Percentiles rank a stretch among this genome's conserved stretches.
Evolutionary conservation across 2,888 invertebrate species (phyloP).

Genomic region (Scelioninae gen. 1): DNA sequence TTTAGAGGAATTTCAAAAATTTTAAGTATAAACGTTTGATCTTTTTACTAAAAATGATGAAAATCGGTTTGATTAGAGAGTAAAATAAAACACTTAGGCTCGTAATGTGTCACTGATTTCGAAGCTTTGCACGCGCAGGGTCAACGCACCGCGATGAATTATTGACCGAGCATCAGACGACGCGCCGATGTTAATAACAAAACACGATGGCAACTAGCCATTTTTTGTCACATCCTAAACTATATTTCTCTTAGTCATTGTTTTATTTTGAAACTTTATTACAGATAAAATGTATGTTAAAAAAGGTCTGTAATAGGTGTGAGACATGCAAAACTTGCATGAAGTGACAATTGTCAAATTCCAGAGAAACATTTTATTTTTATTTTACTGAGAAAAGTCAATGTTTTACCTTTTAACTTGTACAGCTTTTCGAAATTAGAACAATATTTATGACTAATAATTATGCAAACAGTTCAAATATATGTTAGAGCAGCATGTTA

Average conservation of each 20-base stretch:
- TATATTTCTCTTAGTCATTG: constrained; percentile 20
- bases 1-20: too few species aligned
- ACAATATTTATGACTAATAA: too few species aligned
- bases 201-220: constrained; percentile 27
- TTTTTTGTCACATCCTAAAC: constrained; percentile 41
- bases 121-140: constrained; percentile 51
- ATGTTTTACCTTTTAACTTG: too few species aligned
- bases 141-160: constrained; percentile 55
- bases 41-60: background rate
- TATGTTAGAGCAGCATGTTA: too few species aligned
- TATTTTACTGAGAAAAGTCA: too few species aligned
- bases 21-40: background rate
- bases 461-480: too few species aligned
- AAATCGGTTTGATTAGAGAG: constrained; percentile 10
- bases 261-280: constrained; percentile 40
- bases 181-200: constrained; percentile 48
- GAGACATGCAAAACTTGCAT: constrained; percentile 13
- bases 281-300: constrained; percentile 21
- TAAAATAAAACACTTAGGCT: constrained; percentile 3
- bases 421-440: too few species aligned
- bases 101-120: constrained; percentile 36
- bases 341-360: constrained; percentile 6
- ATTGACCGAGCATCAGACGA: constrained; percentile 39
- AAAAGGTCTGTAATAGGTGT: constrained; percentile 11
- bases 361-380: too few species aligned